Conservation (phyloP, 2,113 vertebrate genomes). For the Abramis brama region DNA sequence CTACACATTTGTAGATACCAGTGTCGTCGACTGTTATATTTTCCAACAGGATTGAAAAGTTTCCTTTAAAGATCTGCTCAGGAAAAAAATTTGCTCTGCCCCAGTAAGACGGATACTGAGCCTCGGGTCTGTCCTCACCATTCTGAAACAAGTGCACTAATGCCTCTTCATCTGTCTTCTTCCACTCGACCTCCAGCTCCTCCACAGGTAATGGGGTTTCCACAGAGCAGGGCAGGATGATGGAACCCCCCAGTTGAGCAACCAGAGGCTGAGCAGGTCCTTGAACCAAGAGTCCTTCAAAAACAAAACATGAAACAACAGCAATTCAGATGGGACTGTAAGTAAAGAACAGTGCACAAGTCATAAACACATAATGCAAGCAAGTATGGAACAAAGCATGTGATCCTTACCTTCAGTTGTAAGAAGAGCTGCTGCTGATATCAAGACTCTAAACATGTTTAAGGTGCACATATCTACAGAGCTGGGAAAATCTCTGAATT, state of each 20-base stretch:
- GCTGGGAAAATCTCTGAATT: background rate
- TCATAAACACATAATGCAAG: background rate
- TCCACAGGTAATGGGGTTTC: slow-evolving; percentile 40
- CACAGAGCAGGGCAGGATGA: slow-evolving; percentile 47
- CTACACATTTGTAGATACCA: slow-evolving; percentile 48
- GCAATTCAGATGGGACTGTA: background rate
- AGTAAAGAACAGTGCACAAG: background rate
- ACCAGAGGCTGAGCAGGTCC: slow-evolving; percentile 30
- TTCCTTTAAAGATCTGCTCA: slow-evolving; percentile 41
- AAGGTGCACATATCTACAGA: background rate
- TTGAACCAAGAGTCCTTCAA: slow-evolving; percentile 19
- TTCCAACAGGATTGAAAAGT: slow-evolving; percentile 52
- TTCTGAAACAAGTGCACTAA: slow-evolving; percentile 49
- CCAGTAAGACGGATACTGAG: slow-evolving; percentile 42
- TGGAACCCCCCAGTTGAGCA: slow-evolving; percentile 22
- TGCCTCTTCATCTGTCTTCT: slow-evolving; percentile 34
- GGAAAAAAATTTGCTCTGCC: slow-evolving; percentile 38
- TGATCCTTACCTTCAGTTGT: background rate
- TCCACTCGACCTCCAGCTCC: slow-evolving; percentile 51
- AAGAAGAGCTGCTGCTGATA: background rate
- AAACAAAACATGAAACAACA: slow-evolving; percentile 3
- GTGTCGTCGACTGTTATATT: slow-evolving; percentile 32
- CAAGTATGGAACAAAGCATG: background rate
- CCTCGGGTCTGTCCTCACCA: slow-evolving; percentile 39
- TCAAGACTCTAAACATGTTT: background rate